A percentile compares a stretch with the other conserved stretches of the same genome.
Conservation (phyloP, 2,888 invertebrate species). For the Sicus ferrugineus region DNA sequence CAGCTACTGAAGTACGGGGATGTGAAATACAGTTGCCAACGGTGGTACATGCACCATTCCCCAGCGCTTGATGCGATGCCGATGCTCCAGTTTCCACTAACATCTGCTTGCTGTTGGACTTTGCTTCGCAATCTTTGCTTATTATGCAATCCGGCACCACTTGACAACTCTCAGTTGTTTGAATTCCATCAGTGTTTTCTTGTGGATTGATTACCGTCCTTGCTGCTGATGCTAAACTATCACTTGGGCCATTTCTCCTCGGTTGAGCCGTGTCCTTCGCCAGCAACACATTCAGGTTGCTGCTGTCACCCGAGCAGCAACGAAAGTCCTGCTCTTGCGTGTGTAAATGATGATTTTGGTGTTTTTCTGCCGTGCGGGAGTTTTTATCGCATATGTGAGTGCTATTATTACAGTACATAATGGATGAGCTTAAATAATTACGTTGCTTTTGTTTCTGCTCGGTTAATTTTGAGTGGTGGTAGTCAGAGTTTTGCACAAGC, state of each 20-base stretch:
- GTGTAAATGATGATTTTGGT: too few relatives aligned
- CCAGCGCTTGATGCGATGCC: slow-evolving; percentile 12
- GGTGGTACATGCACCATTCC: slow-evolving; percentile 30
- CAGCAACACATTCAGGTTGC: slow-evolving; percentile 45
- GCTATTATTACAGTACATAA: too few relatives aligned
- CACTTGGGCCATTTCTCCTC: slow-evolving; percentile 43
- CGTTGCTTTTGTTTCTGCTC: too few relatives aligned
- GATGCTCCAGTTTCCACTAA: slow-evolving; percentile 2
- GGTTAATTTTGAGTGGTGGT: too few relatives aligned
- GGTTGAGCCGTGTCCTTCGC: slow-evolving; percentile 40
- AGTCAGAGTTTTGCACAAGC: too few relatives aligned
- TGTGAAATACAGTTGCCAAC: slow-evolving; percentile 19
- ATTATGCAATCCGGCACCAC: slow-evolving; percentile 31
- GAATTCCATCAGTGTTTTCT: neutral
- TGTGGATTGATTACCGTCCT: slow-evolving; percentile 21
- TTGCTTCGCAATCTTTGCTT: slow-evolving; percentile 20
- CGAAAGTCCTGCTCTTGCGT: slow-evolving; percentile 41
- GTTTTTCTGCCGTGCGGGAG: too few relatives aligned
- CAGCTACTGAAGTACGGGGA: slow-evolving; percentile 25
- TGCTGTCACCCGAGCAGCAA: slow-evolving; percentile 42
- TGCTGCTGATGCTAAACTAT: slow-evolving; percentile 24
- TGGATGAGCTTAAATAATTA: too few relatives aligned
- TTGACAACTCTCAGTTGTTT: slow-evolving; percentile 32
- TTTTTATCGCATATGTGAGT: too few relatives aligned
- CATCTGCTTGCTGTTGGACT: slow-evolving; percentile 14